phyloP scores from a whole-genome alignment of 2,888 invertebrate species.

The Metalampra italica region DNA sequence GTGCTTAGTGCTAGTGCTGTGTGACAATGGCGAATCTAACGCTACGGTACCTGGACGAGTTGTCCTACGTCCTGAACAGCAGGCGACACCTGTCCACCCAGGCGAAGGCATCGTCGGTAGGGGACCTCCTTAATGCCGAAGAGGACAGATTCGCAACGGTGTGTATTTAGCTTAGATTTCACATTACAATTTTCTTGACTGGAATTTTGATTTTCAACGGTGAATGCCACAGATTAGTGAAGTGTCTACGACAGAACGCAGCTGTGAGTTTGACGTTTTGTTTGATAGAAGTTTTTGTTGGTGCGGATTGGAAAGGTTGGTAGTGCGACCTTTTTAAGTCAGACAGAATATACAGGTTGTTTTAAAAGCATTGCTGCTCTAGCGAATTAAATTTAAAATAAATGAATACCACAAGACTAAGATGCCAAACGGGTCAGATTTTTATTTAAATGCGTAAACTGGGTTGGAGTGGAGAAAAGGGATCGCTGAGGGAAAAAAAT shows the following conservation, averaged over 20 bases:
- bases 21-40: conserved; percentile 66
- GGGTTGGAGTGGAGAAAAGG: too few species aligned
- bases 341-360: too few species aligned
- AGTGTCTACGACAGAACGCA: background rate
- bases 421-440: too few species aligned
- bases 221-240: background rate
- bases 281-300: too few species aligned
- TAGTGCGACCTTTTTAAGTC: too few species aligned
- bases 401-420: too few species aligned
- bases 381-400: too few species aligned
- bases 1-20: conserved; percentile 14
- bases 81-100: conserved; percentile 60
- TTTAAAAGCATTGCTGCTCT: too few species aligned
- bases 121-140: conserved; percentile 67
- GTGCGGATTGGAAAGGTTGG: too few species aligned
- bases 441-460: too few species aligned
- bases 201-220: conserved; percentile 3
- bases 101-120: conserved; percentile 71
- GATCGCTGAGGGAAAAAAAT: too few species aligned
- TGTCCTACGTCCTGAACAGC: conserved; percentile 69
- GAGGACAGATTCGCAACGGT: conserved; percentile 66
- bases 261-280: background rate
- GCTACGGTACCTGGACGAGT: conserved; percentile 72
- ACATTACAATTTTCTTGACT: conserved; percentile 9
- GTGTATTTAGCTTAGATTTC: conserved; percentile 18